Base-by-base conservation (phyloP, 2,113 vertebrate species). In the Dasyurus viverrinus region DNA sequence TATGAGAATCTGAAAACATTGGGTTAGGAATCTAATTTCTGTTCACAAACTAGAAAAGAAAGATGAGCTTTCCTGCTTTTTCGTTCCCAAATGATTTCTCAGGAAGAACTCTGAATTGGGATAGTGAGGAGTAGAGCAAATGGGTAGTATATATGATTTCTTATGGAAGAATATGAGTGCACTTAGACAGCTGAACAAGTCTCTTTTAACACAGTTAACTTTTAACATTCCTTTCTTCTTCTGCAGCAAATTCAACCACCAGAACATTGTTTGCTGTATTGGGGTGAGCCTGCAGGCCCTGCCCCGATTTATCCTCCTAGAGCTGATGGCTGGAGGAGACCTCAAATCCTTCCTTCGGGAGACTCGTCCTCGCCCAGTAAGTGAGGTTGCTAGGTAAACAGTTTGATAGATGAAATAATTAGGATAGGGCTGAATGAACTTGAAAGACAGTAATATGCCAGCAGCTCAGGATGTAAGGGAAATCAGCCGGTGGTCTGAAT, bases 301-400 rank as follows among this genome's bases (percentile, higher is more conserved):
- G 97, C 99, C 99, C 54, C 99, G 99, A 52, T 99, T 99, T 96
- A 99, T 99, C 97, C 98, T 99, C 96, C 98, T 99, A 95, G 99
- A 99, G 97, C 99, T 99, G 68, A 99, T 99, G 99, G 98, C 99
- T 0, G 99, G 99, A 50, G 99, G 99, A 95, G 99, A 99, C 98
- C 99, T 99, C 93, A 99, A 99, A 97, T 99, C 99, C 0, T 99
- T 99, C 98, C 99, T 99, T 92, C 99, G 99, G 92, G 99, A 99
- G 98, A 99, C 99, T 0, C 99, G 99, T 54, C 99, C 99, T 24
- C 98, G 99, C 96, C 99, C 99, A 98, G 99, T 99, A 98, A 99
- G 99, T 94, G 42, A 89, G 11, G 7, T n/a, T 23, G n/a, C 23
- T 42, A 42, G 19, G 19, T 84, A 84, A 84, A 42, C 68, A 84